Evolutionary conservation across 37 sponge, comb jelly and placozoan genomes (phyloP).

Genomic region (Beroe ovata): DNA sequence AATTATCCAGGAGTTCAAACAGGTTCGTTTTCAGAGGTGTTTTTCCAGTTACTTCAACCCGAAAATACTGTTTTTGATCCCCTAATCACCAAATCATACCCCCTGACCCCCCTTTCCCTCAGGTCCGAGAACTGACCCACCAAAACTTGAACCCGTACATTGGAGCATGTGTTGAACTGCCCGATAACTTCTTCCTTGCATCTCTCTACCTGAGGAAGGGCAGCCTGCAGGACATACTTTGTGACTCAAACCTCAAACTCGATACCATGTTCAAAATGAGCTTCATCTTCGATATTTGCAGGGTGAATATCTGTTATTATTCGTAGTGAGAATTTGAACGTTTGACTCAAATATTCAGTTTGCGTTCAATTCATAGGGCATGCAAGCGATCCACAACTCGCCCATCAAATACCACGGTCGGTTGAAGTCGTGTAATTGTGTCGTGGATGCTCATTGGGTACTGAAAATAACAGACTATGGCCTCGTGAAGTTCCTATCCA

Average conservation of each 20-base stretch:
- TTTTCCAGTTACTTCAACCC: too few relatives aligned
- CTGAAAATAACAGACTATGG: constrained; percentile 67
- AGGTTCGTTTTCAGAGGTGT: too few relatives aligned
- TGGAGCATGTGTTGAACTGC: constrained; percentile 65
- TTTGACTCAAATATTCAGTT: too few relatives aligned
- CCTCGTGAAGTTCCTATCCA: constrained; percentile 13
- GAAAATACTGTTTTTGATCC: neutral
- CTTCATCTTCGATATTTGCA: constrained; percentile 66
- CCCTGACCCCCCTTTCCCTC: too few relatives aligned
- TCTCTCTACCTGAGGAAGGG: constrained; percentile 47
- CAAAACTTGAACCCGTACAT: constrained; percentile 66
- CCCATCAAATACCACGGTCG: constrained; percentile 67
- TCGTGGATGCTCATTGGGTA: constrained; percentile 64
- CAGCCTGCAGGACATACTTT: constrained; percentile 57
- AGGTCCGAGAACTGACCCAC: constrained; percentile 68
- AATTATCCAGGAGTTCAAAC: constrained; percentile 55
- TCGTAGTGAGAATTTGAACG: too few relatives aligned
- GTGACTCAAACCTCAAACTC: constrained; percentile 40
- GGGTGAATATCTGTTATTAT: too few relatives aligned
- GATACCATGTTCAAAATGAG: constrained; percentile 65
- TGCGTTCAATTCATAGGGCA: constrained; percentile 61
- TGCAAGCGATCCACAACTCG: constrained; percentile 66
- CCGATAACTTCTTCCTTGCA: constrained; percentile 55
- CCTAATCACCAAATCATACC: too few relatives aligned
- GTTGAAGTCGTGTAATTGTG: constrained; percentile 68